A percentile compares a stretch with the other conserved stretches of the same genome.
Evolutionary conservation across 2,797 vertebrate species (phyloP).

Genomic region (Kryptolebias ocellatus): DNA sequence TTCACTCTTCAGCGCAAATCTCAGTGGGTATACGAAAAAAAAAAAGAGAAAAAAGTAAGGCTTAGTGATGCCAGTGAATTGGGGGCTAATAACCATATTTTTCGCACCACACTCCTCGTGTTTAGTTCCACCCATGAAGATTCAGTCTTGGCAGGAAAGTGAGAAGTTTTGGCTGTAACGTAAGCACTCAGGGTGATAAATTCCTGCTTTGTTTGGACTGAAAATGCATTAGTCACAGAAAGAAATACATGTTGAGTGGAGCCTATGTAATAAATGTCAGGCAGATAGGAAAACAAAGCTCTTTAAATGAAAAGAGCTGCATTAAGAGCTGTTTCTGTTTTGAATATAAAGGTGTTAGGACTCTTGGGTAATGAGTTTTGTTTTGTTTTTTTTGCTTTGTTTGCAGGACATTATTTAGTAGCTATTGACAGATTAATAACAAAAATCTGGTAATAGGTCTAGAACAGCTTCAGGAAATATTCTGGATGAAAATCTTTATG

Average conservation of each 20-base stretch:
- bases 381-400: no score
- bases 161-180: conserved; percentile 20
- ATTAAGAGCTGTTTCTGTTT: no score
- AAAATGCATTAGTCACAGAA: conserved; percentile 38
- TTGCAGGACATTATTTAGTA: no score
- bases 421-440: neutral
- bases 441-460: conserved; percentile 25
- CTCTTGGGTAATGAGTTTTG: no score
- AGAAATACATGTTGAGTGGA: conserved; percentile 37
- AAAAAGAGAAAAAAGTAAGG: conserved; percentile 14
- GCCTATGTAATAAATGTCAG: conserved; percentile 33
- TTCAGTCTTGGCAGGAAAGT: conserved; percentile 24
- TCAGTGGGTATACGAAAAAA: conserved; percentile 60
- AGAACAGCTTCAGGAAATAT: conserved; percentile 25
- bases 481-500: conserved; percentile 44
- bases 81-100: conserved; percentile 60
- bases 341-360: no score
- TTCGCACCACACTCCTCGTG: conserved; percentile 29
- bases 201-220: conserved; percentile 27
- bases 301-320: no score
- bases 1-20: conserved; percentile 52
- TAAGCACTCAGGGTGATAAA: conserved; percentile 27
- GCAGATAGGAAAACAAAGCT: conserved; percentile 48
- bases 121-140: conserved; percentile 22
- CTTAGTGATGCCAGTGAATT: conserved; percentile 56